phyloP scores from a whole-genome alignment of 2,113 vertebrate species.

The Rhodinocichla rosea region DNA sequence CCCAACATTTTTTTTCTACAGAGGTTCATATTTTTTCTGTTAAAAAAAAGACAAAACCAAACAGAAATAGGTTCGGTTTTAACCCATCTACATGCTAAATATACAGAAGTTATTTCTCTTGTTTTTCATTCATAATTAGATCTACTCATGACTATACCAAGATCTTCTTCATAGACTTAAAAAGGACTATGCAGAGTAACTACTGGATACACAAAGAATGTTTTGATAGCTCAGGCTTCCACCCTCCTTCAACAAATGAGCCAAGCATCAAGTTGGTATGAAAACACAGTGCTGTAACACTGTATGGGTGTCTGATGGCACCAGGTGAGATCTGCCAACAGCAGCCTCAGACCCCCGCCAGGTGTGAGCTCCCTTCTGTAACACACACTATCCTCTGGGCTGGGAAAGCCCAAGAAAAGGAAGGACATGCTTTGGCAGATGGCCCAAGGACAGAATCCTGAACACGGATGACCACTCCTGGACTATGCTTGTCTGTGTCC shows the following conservation, averaged over 20 bases:
- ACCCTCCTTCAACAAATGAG: neutral
- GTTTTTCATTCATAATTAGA: neutral
- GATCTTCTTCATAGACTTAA: neutral
- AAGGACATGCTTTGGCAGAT: neutral
- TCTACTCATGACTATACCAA: neutral
- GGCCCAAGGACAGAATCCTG: neutral
- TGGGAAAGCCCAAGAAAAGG: neutral
- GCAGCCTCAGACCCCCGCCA: neutral
- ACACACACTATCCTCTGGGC: neutral
- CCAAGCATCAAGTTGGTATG: neutral
- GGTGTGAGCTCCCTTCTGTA: neutral
- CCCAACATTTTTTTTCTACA: neutral
- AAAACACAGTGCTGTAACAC: fast-evolving
- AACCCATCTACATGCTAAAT: neutral
- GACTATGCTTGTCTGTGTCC: fast-evolving
- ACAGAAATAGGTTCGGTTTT: neutral
- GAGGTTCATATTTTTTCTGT: neutral
- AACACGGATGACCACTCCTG: fast-evolving
- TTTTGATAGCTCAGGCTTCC: neutral
- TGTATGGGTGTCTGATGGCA: fast-evolving
- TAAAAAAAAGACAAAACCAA: neutral
- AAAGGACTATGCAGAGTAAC: neutral
- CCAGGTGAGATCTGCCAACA: neutral
- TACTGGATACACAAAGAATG: neutral
- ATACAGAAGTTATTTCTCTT: neutral